Conservation (phyloP, 2,888 invertebrate genomes). For the Watsonalla binaria region DNA sequence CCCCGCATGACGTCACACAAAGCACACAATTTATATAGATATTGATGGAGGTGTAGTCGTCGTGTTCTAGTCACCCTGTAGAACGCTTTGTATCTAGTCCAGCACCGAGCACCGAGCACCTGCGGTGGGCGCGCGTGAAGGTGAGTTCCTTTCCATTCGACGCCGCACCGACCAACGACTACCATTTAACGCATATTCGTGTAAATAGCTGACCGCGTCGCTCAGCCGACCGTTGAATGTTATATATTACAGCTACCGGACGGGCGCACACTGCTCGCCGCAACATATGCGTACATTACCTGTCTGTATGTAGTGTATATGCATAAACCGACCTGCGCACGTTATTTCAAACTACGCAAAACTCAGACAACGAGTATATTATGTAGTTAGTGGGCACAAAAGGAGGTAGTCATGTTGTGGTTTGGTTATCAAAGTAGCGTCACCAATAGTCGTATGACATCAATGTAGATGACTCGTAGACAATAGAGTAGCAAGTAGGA, state of each 20-base stretch:
- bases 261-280: not conserved
- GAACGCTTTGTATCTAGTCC: constrained; percentile 18
- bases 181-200: constrained; percentile 7
- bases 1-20: constrained; percentile 1
- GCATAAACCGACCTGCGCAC: no score
- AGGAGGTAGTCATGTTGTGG: no score
- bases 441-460: no score
- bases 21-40: not conserved
- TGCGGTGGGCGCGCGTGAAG: constrained; percentile 6
- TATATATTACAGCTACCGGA: not conserved
- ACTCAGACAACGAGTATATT: no score
- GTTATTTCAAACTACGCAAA: no score
- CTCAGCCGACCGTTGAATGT: not conserved
- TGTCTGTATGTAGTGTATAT: not conserved
- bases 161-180: not conserved
- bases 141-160: constrained; percentile 16
- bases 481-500: no score
- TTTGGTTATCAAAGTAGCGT: no score
- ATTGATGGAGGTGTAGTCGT: not conserved
- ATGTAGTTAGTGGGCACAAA: no score
- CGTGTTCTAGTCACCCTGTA: constrained; percentile 1
- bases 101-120: not conserved
- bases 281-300: not conserved
- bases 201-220: constrained; percentile 3
- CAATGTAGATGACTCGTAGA: no score